phyloP scores from a whole-genome alignment of 2,113 vertebrate genomes.

The Telmatochromis sp. region DNA sequence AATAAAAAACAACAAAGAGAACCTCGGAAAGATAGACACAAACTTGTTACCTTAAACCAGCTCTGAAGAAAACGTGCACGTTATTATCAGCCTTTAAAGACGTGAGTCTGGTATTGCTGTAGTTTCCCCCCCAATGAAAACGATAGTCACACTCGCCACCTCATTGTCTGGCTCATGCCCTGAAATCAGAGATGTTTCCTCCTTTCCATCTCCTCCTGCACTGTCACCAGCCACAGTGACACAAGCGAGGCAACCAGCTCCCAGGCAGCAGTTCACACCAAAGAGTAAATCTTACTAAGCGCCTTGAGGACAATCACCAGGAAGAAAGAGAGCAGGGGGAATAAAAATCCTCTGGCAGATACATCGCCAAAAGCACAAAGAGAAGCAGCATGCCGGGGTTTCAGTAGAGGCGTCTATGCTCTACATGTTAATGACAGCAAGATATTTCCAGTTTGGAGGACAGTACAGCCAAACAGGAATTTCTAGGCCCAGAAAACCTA shows the following conservation, averaged over 20 bases:
- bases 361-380: neutral
- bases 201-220: neutral
- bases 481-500: neutral
- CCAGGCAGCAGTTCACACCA: neutral
- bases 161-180: neutral
- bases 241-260: neutral
- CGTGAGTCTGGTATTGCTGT: neutral
- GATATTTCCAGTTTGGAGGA: neutral
- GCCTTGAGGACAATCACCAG: neutral
- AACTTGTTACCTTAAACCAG: neutral
- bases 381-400: neutral
- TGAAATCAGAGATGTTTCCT: neutral
- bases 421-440: neutral
- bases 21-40: neutral
- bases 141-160: neutral
- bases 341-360: neutral
- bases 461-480: neutral
- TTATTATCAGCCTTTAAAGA: neutral
- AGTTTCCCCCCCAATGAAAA: neutral
- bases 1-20: neutral
- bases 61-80: neutral
- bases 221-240: neutral
- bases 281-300: slow-evolving; percentile 11
- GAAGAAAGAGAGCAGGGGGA: neutral
- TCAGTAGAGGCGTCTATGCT: neutral